Evolutionary conservation across 2,113 vertebrate species (phyloP).

Genomic region (Eulacestoma nigropectus): DNA sequence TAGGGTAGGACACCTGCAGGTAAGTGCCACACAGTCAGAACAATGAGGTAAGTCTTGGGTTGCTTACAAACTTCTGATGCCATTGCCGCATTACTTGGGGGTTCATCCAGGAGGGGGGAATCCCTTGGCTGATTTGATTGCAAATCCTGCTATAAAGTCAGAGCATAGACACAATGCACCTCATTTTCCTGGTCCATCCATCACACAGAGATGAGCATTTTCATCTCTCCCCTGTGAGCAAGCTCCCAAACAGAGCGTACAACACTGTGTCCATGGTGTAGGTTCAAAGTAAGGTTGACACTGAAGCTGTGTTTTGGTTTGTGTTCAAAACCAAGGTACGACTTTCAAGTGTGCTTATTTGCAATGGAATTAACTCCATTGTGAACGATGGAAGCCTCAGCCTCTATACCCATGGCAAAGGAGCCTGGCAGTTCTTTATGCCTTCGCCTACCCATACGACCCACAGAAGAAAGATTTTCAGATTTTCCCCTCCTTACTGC

Average conservation of each 20-base stretch:
- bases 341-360: background rate
- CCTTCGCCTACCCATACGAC: fast-evolving
- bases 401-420: fast-evolving
- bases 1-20: background rate
- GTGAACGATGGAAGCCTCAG: background rate
- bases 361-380: background rate
- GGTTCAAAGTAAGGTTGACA: background rate
- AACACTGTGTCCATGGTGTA: background rate
- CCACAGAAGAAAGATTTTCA: background rate
- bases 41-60: background rate
- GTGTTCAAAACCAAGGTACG: background rate
- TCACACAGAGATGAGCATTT: no score
- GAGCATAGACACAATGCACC: fast-evolving
- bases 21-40: background rate
- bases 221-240: background rate
- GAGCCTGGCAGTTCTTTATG: background rate
- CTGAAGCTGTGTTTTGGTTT: background rate
- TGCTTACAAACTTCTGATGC: background rate
- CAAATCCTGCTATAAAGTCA: background rate
- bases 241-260: background rate
- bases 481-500: fast-evolving
- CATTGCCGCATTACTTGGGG: fast-evolving
- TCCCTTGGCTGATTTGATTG: background rate
- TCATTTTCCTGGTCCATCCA: background rate
- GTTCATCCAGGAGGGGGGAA: background rate